Evolutionary conservation across 2,888 invertebrate species (phyloP), one percentile per base, ranked within the genome.

Genomic region (Timandra comae): DNA sequence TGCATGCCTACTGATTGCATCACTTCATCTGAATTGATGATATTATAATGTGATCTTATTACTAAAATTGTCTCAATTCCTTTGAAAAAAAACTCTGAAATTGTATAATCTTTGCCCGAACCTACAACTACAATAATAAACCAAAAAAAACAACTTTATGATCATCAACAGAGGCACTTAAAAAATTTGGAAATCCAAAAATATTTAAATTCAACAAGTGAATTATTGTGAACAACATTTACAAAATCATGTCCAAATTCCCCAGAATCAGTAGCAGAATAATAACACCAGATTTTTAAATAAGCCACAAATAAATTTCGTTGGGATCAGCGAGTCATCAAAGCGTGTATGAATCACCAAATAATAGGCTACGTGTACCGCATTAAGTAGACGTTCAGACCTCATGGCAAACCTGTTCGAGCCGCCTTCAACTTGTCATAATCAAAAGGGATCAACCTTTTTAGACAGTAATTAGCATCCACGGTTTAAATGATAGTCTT

Each of bases 1-100:
- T 81, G 81, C 81, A 81, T 81, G 75, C 69, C 69, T 69, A 63
- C 65, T 61, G 49, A 64, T 79, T 81, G 77, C 79, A 80, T 80
- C 77, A 78, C 63, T 57, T 58, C 58, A 24, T 59, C 65, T 66
- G 65, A 62, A 62, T 61, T 63, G 64, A 65, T 58, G 63, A 63
- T 63, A 59, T 65, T 66, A 59, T 70, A 63, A 73, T 66, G 64
- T 63, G 56, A 56, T 49, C 38, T 25, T 16, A 16, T 16, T 16
- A 16, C 6, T 16, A 16, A 6, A 16, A n/a, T n/a, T n/a, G n/a
- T n/a, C n/a, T n/a, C n/a, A n/a, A n/a, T n/a, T n/a, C n/a, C n/a
- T n/a, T n/a, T n/a, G n/a, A n/a, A n/a, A n/a, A n/a, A n/a, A n/a
- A n/a, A n/a, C n/a, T n/a, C n/a, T n/a, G n/a, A n/a, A n/a, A n/a